Percentiles rank a stretch among this genome's conserved stretches.
phyloP scores from a whole-genome alignment of 1,140 invertebrate genomes.

The Fragariocoptes setiger region DNA sequence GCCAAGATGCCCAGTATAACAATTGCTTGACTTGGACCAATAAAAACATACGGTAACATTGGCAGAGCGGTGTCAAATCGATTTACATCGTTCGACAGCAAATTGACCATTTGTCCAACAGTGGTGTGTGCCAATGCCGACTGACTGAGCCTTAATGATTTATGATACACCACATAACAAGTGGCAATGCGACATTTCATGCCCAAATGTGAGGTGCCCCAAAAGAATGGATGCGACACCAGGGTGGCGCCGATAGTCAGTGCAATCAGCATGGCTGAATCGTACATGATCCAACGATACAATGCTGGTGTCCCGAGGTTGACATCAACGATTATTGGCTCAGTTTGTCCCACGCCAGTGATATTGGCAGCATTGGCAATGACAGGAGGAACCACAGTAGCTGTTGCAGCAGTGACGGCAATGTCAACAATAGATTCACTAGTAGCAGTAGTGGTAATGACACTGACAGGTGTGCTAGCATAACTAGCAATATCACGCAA shows the following conservation, averaged over 20 bases:
- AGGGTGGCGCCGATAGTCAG: conserved; percentile 4
- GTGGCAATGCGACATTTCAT: conserved; percentile 14
- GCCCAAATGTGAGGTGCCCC: conserved; percentile 3
- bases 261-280: not conserved
- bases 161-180: conserved; percentile 21
- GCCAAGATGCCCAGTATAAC: not conserved
- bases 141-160: conserved; percentile 20
- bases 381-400: not conserved
- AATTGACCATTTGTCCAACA: conserved; percentile 55
- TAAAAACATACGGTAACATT: not conserved
- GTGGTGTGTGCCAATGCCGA: conserved; percentile 37
- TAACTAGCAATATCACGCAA: conserved; percentile 2
- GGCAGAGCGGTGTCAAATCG: conserved; percentile 17
- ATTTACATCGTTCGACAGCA: conserved; percentile 48
- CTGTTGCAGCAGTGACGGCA: not conserved
- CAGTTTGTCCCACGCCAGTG: too few species aligned
- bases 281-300: not conserved
- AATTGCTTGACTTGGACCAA: not conserved
- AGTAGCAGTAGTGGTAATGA: too few species aligned
- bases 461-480: too few species aligned
- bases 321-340: conserved; percentile 1
- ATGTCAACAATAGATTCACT: too few species aligned
- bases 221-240: conserved; percentile 5
- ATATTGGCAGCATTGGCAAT: not conserved
- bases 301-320: conserved; percentile 3